Evolutionary conservation across 2,888 invertebrate species (phyloP).

Genomic region (Acanthococcus lagerstroemiae): DNA sequence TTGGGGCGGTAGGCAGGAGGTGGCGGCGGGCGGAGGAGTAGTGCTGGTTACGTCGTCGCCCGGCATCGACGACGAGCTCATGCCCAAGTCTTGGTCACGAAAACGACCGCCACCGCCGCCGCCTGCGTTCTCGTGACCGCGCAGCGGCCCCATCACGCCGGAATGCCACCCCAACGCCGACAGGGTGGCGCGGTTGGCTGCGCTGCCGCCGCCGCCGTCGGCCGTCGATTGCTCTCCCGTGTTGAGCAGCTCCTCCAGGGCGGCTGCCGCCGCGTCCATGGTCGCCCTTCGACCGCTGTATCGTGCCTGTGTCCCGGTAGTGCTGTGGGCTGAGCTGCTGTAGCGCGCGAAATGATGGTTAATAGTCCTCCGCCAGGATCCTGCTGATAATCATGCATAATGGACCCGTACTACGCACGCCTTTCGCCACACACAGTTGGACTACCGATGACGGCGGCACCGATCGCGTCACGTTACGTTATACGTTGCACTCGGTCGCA

Average conservation of each 20-base stretch:
- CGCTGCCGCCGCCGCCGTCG: constrained; percentile 1
- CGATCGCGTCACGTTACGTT: neutral
- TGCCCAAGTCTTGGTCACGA: constrained; percentile 9
- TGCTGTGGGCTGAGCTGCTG: neutral
- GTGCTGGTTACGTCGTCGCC: constrained; percentile 25
- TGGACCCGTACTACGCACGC: constrained; percentile 28
- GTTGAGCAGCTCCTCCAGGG: constrained; percentile 8
- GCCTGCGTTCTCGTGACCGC: constrained; percentile 5
- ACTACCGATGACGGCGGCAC: neutral
- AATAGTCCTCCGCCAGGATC: constrained; percentile 29
- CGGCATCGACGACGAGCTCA: constrained; percentile 13
- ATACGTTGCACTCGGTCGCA: neutral
- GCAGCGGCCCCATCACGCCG: constrained; percentile 12
- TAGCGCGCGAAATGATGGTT: constrained; percentile 2
- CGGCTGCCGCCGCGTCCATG: constrained; percentile 23
- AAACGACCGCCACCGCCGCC: neutral
- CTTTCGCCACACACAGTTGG: constrained; percentile 3
- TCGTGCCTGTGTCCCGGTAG: neutral
- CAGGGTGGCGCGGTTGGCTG: neutral
- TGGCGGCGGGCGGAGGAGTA: constrained; percentile 19
- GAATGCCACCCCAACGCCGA: constrained; percentile 12
- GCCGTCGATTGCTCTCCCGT: constrained; percentile 9
- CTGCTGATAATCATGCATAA: constrained; percentile 28
- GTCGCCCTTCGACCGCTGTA: neutral
- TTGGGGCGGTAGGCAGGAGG: constrained; percentile 19